Evolutionary conservation across 2,888 invertebrate genomes (phyloP).

Genomic region (Rotaria sp.): DNA sequence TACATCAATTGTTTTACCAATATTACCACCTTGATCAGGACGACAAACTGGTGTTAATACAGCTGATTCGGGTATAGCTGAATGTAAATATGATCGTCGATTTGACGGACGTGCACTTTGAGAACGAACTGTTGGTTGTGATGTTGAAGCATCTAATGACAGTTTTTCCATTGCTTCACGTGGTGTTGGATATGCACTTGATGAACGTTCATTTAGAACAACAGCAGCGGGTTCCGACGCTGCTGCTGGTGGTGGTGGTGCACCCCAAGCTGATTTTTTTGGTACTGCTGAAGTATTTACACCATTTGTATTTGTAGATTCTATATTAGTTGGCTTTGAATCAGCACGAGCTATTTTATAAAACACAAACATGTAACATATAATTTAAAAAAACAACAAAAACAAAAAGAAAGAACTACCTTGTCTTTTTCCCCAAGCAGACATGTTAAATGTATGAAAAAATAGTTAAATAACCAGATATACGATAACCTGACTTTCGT

Average conservation of each 20-base stretch:
- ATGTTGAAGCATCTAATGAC: not conserved
- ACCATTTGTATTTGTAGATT: not conserved
- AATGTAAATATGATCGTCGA: conserved; percentile 2
- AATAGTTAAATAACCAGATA: not conserved
- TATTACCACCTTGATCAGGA: not conserved
- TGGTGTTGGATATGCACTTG: not conserved
- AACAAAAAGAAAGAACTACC: not conserved
- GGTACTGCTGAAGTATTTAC: not conserved
- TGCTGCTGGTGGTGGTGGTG: not conserved
- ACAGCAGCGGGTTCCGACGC: not conserved
- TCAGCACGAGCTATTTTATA: not conserved
- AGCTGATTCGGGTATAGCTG: not conserved
- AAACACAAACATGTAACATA: not conserved
- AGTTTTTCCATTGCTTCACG: not conserved
- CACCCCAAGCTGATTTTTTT: not conserved
- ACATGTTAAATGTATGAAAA: not conserved
- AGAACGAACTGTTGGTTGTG: not conserved
- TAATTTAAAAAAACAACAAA: not conserved
- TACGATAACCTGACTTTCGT: too few relatives aligned
- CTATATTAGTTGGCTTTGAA: not conserved
- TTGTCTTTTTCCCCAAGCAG: not conserved
- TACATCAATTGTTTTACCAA: not conserved
- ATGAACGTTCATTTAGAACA: not conserved
- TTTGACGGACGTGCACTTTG: not conserved
- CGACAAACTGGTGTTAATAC: not conserved